Conservation (phyloP, 1,140 invertebrate species). For the Leptinotarsa undecemlineata region DNA sequence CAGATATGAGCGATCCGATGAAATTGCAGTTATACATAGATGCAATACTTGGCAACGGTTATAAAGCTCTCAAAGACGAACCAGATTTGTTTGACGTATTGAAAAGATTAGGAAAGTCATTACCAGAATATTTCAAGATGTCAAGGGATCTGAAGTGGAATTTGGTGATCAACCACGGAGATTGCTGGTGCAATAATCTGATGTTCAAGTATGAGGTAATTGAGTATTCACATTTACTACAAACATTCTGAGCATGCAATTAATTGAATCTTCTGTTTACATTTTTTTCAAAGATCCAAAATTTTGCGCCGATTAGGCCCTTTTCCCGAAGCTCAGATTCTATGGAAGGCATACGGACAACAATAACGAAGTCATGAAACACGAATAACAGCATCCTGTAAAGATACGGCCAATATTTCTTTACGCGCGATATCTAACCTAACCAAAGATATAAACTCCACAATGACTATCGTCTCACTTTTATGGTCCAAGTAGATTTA, state of each 20-base stretch:
- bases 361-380: too few relatives aligned
- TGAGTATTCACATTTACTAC: neutral
- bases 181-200: slow-evolving; percentile 62
- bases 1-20: neutral
- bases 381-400: too few relatives aligned
- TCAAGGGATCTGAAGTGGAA: slow-evolving; percentile 20
- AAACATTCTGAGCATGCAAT: neutral
- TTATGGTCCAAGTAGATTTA: too few relatives aligned
- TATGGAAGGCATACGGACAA: too few relatives aligned
- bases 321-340: too few relatives aligned
- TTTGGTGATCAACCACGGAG: slow-evolving; percentile 58
- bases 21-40: slow-evolving; percentile 44
- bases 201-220: slow-evolving; percentile 59
- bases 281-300: neutral
- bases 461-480: too few relatives aligned
- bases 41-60: slow-evolving; percentile 22
- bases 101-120: slow-evolving; percentile 27
- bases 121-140: slow-evolving; percentile 23
- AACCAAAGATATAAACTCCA: too few relatives aligned
- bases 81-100: slow-evolving; percentile 22
- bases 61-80: slow-evolving; percentile 26
- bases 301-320: too few relatives aligned
- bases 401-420: too few relatives aligned
- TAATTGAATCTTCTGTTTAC: slow-evolving; percentile 4
- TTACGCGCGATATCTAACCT: too few relatives aligned